Base-by-base conservation (phyloP, 1,140 invertebrate genomes). In the Drosophila nannoptera region DNA sequence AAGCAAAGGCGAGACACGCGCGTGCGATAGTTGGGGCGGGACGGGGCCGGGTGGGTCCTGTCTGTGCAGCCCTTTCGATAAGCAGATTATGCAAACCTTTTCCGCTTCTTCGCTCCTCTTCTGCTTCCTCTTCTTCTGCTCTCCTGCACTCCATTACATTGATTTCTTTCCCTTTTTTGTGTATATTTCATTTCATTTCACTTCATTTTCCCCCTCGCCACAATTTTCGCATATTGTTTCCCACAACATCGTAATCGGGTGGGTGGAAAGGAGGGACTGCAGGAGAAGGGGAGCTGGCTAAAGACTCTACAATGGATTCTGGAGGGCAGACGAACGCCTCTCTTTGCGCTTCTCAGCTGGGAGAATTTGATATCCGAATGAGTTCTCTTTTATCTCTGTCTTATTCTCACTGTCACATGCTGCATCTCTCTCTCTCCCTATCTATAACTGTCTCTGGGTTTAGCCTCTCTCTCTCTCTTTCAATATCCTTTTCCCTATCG, bases 11-110 rank as follows among this genome's bases (percentile, higher is more conserved):
- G 42, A 46, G 29, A 33, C 43, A 33, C 22, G 22, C 22, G 46
- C 46, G 31, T 11, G 43, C 29, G 4, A 7, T 38, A 52, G 33
- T 46, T 14, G 43, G 31, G 38, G n/a, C 8, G 46, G 40, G 8
- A 46, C 45, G 32, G 32, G 5, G 49, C 22, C n/a, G 32, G 4
- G 38, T 65, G 22, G 53, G 22, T 2, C 11, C 11, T 12, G 45
- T 42, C 33, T 43, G 49, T 46, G 75, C 64, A 83, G 59, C 55
- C 62, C 60, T 63, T 70, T 78, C 22, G 76, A 84, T 83, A 83
- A 83, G 69, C 73, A 84, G 76, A 83, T 83, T 83, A 83, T 83
- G 64, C 43, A 46, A 46, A 77, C 58, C 70, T 52, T 74, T 75
- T 77, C 60, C 50, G 22, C 22, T 22, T 22, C 3, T 22, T 22